Conservation (phyloP, 2,113 vertebrate genomes). For the Podiceps cristatus region DNA sequence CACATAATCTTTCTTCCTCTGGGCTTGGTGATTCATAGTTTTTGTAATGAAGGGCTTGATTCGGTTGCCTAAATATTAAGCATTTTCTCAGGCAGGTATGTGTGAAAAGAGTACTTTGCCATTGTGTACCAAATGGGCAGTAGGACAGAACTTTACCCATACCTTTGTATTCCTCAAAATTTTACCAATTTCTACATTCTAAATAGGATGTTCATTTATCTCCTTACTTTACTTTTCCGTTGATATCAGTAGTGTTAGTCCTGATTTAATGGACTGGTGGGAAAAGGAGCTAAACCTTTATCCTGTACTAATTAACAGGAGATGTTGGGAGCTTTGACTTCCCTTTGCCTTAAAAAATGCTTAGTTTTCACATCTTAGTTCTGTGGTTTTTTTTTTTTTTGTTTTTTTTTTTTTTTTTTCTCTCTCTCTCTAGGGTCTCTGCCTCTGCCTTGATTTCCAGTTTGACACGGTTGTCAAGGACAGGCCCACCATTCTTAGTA, state of each 20-base stretch:
- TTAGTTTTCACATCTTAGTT: not conserved
- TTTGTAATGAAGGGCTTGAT: not conserved
- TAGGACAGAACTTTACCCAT: not conserved
- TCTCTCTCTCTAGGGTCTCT: constrained; percentile 83
- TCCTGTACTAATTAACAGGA: not conserved
- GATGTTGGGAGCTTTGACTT: not conserved
- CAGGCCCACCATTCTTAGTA: constrained; percentile 95
- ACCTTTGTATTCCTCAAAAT: not conserved
- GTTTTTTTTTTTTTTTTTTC: not conserved
- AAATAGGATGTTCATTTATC: not conserved
- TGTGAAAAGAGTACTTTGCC: not conserved
- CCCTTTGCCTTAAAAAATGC: not conserved
- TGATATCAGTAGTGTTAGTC: not conserved
- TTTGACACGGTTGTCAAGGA: constrained; percentile 98
- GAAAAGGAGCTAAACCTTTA: not conserved
- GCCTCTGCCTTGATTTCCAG: constrained; percentile 98
- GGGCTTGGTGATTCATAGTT: not conserved
- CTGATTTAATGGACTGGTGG: not conserved
- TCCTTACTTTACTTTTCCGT: not conserved
- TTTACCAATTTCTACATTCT: not conserved
- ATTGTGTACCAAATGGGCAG: not conserved
- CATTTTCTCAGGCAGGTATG: not conserved
- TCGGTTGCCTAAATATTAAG: not conserved
- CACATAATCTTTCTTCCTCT: not conserved
- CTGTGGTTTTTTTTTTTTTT: not conserved